Evolutionary conservation across 2,888 invertebrate genomes (phyloP).

Genomic region (Lutraria lutraria): DNA sequence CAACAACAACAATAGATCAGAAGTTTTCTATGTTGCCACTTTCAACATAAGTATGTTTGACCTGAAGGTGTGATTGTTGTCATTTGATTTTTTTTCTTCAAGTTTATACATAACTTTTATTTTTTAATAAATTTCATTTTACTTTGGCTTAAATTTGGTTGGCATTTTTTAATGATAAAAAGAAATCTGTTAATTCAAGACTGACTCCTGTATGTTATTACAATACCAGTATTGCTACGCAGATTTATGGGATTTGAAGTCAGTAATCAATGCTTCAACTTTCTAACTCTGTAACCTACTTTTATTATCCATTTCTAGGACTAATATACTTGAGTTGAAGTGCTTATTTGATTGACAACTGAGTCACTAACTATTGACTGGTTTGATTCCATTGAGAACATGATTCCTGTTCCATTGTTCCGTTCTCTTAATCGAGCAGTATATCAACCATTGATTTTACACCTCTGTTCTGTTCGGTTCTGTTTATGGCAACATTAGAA

Average conservation of each 20-base stretch:
- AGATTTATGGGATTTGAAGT: background rate
- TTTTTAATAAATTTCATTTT: too few relatives aligned
- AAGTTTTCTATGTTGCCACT: too few relatives aligned
- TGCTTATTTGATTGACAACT: conserved; percentile 34
- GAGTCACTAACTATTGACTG: conserved; percentile 32
- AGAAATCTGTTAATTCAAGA: too few relatives aligned
- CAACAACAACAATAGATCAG: too few relatives aligned
- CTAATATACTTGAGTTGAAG: background rate
- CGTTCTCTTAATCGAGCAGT: conserved; percentile 18
- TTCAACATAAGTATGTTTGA: too few relatives aligned
- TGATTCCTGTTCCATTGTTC: conserved; percentile 21
- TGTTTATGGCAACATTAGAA: conserved; percentile 42
- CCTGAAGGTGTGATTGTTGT: too few relatives aligned
- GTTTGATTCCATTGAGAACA: conserved; percentile 31
- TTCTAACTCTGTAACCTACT: background rate
- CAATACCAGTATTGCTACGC: too few relatives aligned
- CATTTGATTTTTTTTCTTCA: too few relatives aligned
- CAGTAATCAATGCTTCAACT: background rate
- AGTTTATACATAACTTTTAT: too few relatives aligned
- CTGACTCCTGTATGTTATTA: too few relatives aligned
- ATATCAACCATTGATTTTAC: conserved; percentile 49
- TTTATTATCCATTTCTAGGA: background rate
- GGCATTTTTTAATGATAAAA: too few relatives aligned
- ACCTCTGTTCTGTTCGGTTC: conserved; percentile 17
- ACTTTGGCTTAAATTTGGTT: too few relatives aligned